These are phyloP conservation scores for Takifugu flavidus DNA, from an alignment of 2,113 vertebrate species.

Conservation along the genomic window DNA sequence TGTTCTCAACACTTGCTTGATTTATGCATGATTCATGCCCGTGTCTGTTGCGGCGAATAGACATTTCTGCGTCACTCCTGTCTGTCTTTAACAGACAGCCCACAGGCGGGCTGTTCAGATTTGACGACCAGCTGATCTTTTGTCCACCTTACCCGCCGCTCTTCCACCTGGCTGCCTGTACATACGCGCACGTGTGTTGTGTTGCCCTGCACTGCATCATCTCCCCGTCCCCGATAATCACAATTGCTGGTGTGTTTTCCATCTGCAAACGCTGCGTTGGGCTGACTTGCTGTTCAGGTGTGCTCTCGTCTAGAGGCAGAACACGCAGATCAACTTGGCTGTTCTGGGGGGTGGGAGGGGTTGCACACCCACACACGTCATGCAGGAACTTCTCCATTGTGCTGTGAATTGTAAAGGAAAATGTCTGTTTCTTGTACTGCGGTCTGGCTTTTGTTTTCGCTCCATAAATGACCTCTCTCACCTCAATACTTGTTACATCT, in stretches of 20 bases:
- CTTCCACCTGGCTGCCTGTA: slow-evolving; percentile 1
- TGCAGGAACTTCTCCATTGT: no score
- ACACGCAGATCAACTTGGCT: slow-evolving; percentile 11
- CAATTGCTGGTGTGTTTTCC: slow-evolving; percentile 22
- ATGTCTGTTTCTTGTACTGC: not conserved
- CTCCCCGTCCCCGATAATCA: slow-evolving; percentile 38
- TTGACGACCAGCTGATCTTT: slow-evolving; percentile 41
- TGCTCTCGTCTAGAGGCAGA: slow-evolving; percentile 35
- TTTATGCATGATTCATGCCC: slow-evolving; percentile 45
- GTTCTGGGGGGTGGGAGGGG: not conserved
- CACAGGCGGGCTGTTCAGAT: slow-evolving; percentile 12
- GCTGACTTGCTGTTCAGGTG: slow-evolving; percentile 47
- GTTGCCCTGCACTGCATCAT: slow-evolving; percentile 29
- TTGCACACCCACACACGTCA: not conserved
- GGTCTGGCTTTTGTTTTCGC: slow-evolving; percentile 19
- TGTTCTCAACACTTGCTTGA: slow-evolving; percentile 27
- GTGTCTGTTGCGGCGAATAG: slow-evolving; percentile 48
- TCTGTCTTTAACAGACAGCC: slow-evolving; percentile 45
- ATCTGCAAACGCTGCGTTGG: slow-evolving; percentile 28
- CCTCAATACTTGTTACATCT: slow-evolving; percentile 29
- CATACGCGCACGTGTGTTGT: not conserved
- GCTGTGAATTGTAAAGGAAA: no score
- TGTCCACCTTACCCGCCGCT: slow-evolving; percentile 18
- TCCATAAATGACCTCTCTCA: slow-evolving; percentile 27
- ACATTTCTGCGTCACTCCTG: slow-evolving; percentile 62